A percentile compares a stretch with the other conserved stretches of the same genome.
Evolutionary conservation across 1,140 invertebrate genomes (phyloP).

Genomic region (Mylabris phalerata): DNA sequence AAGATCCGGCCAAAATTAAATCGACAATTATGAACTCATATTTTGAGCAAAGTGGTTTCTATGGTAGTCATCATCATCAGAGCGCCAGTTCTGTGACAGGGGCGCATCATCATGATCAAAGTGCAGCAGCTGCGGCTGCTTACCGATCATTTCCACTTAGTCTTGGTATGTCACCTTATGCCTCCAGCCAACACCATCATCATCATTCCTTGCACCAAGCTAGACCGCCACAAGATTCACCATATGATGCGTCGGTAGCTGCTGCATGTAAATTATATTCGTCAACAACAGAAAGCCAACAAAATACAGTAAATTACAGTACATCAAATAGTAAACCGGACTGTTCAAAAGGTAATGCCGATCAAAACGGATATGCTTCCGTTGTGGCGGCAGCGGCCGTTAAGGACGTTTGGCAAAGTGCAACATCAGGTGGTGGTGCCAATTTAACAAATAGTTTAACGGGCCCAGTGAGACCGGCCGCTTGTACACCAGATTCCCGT

Average conservation of each 20-base stretch:
- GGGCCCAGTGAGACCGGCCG: conserved; percentile 67
- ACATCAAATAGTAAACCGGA: conserved; percentile 46
- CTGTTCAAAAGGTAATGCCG: conserved; percentile 47
- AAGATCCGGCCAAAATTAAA: conserved; percentile 37
- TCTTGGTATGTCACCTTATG: conserved; percentile 77
- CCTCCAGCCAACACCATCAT: conserved; percentile 65
- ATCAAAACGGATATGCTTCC: conserved; percentile 59
- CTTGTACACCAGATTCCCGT: conserved; percentile 77
- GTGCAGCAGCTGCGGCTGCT: conserved; percentile 57
- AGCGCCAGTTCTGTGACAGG: conserved; percentile 55
- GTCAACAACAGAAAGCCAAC: conserved; percentile 54
- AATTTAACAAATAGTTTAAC: conserved; percentile 47
- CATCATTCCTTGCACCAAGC: conserved; percentile 68
- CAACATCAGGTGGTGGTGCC: conserved; percentile 53
- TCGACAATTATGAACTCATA: conserved; percentile 81
- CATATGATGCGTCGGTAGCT: conserved; percentile 81
- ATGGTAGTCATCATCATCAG: conserved; percentile 79
- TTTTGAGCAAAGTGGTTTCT: conserved; percentile 90
- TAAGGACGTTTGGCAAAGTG: conserved; percentile 63
- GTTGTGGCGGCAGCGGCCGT: conserved; percentile 56
- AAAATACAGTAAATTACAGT: conserved; percentile 53
- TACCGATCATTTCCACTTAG: conserved; percentile 78
- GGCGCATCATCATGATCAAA: conserved; percentile 62
- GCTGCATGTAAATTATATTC: conserved; percentile 80
- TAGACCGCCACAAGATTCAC: conserved; percentile 76